Percentiles rank a stretch among this genome's conserved stretches.
These are phyloP conservation scores for Melanotaenia trifasciata DNA, from an alignment of 2,797 vertebrate species.

Conservation along the genomic window DNA sequence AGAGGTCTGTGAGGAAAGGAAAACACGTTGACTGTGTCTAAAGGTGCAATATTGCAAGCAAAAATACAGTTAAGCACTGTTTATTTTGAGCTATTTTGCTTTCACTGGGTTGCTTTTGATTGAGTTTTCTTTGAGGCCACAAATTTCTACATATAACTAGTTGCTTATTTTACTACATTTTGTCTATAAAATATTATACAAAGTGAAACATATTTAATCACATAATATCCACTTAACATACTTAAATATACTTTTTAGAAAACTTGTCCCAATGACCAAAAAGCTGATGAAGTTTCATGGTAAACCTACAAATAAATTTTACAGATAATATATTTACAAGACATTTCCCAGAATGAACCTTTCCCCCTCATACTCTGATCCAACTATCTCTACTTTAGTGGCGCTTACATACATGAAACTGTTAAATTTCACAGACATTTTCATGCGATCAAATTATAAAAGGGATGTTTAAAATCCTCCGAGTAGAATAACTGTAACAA, in stretches of 20 bases:
- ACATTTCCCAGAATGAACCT: background rate
- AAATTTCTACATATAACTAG: background rate
- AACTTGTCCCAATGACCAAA: background rate
- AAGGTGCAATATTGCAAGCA: background rate
- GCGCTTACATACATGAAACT: too few species aligned
- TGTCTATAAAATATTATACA: background rate
- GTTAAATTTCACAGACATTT: too few species aligned
- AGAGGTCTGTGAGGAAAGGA: slow-evolving; percentile 12
- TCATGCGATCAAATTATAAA: too few species aligned
- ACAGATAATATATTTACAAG: too few species aligned
- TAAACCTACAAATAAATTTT: background rate
- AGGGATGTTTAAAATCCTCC: too few species aligned
- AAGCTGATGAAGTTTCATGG: background rate
- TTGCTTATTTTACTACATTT: background rate
- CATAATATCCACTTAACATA: background rate
- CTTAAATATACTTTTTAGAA: background rate
- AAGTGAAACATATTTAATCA: background rate
- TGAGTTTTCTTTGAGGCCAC: background rate
- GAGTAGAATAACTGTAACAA: too few species aligned
- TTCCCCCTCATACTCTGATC: too few species aligned
- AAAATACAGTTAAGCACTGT: background rate
- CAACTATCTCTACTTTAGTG: too few species aligned
- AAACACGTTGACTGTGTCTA: slow-evolving; percentile 10
- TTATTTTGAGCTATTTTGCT: background rate
- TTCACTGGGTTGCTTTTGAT: background rate